Percentiles rank a stretch among this genome's conserved stretches.
Evolutionary conservation across 2,797 vertebrate genomes (phyloP).

Genomic region (Corythornis leucogaster): DNA sequence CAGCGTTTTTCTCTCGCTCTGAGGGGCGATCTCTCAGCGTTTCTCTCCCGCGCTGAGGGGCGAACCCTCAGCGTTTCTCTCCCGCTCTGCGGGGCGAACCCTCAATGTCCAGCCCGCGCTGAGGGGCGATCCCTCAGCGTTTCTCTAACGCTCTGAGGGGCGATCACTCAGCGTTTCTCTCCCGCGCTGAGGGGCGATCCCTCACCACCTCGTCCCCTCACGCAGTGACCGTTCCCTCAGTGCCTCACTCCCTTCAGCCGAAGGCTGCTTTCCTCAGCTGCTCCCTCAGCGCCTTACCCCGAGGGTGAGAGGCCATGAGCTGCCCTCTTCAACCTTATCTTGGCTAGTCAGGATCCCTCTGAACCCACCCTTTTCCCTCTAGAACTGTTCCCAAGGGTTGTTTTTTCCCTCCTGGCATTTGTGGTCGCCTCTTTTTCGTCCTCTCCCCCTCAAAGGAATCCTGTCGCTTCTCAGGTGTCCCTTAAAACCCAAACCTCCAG

Average conservation of each 20-base stretch:
- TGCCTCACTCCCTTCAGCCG: not conserved
- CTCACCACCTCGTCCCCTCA: not conserved
- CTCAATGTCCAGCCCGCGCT: not conserved
- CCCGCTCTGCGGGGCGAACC: accelerated
- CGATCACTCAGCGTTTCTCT: too few species aligned
- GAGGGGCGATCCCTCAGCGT: too few species aligned
- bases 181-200: not conserved
- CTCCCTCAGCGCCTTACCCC: not conserved
- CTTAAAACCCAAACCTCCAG: not conserved
- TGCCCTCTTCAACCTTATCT: not conserved
- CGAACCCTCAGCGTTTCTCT: not conserved
- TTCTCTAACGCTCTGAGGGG: not conserved
- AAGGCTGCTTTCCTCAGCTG: not conserved
- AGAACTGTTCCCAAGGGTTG: not conserved
- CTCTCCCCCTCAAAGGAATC: not conserved
- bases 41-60: too few species aligned
- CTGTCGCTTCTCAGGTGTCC: not conserved
- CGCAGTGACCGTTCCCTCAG: not conserved
- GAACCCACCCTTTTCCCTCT: not conserved
- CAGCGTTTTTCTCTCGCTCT: not conserved
- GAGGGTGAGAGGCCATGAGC: accelerated
- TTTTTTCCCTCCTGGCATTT: not conserved
- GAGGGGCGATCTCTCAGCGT: not conserved
- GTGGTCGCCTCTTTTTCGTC: not conserved
- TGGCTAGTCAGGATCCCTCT: not conserved